Base-by-base conservation (phyloP, 2,113 vertebrate species). In the Cepphus grylle region DNA sequence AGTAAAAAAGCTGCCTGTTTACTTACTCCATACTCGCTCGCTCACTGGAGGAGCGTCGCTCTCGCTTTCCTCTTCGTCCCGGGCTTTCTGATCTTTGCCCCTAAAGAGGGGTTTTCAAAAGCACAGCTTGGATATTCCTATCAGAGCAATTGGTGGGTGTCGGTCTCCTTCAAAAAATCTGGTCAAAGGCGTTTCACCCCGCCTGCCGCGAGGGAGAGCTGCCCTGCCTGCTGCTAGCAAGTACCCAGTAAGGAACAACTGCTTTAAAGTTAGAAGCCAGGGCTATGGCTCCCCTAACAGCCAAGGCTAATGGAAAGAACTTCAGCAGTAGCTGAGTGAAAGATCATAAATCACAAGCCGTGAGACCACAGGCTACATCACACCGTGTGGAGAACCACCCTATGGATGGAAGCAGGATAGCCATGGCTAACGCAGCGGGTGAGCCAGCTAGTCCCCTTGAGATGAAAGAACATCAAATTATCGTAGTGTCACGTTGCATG, bases 401-500 rank as follows among this genome's bases (percentile, higher is more conserved):
- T 20, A 6, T 4, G 71, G 42, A 2, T 21, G 45, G 32, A 62
- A 71, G 22, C 19, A 32, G 27, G 23, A 16, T 29, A 58, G 61
- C 38, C 5, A 2, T 26, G 52, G 45, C 65, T 66, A 20, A 14
- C 2, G 23, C 26, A 40, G 42, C 17, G 19, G 42, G 8, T 40
- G 36, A 85, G 43, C 56, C 62, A 34, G 0, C 6, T 53, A 50
- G 62, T 12, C 30, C 6, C 17, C 15, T 17, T 11, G 40, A 45
- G 21, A 70, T 25, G 12, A 30, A 42, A 43, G 16, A 36, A 70
- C 43, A 52, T 49, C 34, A 38, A 0, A 0, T 40, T 18, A 2
- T 0, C 1, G 1, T 5, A 3, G 11, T 15, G 19, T 32, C 40
- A 12, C 0, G 0, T 3, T 7, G 5, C 5, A 1, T 2, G 3